phyloP scores from a whole-genome alignment of 2,797 vertebrate genomes.

The Sebastes hubbsi region DNA sequence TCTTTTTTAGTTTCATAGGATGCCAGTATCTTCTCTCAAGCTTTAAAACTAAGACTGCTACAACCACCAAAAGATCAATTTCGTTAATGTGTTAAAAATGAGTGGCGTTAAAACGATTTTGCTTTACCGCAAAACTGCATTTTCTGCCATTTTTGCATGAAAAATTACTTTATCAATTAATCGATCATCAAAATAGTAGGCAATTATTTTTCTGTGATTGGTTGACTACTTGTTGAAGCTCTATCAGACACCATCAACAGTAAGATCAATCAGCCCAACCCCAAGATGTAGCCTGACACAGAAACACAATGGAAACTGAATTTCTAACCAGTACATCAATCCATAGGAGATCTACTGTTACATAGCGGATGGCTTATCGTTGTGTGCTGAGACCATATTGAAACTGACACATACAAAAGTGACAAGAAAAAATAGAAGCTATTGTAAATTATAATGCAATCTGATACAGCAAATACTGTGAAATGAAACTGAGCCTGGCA shows the following conservation, averaged over 20 bases:
- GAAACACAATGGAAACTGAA: slow-evolving; percentile 25
- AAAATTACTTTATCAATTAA: no score
- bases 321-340: slow-evolving; percentile 1
- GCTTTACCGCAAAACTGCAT: no score
- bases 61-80: no score
- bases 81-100: no score
- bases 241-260: background rate
- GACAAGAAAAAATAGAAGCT: background rate
- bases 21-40: no score
- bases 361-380: background rate
- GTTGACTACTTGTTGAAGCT: no score
- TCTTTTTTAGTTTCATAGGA: no score
- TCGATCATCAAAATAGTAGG: no score
- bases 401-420: background rate
- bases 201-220: no score
- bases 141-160: no score
- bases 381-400: background rate
- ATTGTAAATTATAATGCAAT: background rate
- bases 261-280: background rate
- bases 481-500: background rate
- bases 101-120: no score
- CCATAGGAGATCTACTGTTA: background rate
- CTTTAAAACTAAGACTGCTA: no score
- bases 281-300: background rate
- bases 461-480: background rate